Percentiles rank a stretch among this genome's conserved stretches.
phyloP scores from a whole-genome alignment of 2,113 vertebrate genomes.

The Labeo rohita region DNA sequence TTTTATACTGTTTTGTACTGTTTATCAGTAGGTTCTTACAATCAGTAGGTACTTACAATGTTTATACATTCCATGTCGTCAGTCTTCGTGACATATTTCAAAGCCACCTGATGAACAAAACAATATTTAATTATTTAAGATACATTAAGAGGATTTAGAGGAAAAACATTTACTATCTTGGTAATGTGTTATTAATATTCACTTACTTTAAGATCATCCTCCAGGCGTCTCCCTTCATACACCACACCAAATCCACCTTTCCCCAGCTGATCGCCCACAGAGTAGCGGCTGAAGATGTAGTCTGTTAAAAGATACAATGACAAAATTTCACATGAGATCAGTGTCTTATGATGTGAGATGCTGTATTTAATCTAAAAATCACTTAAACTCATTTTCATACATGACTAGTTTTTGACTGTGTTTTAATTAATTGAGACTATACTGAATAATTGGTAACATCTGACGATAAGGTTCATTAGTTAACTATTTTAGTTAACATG shows the following conservation, averaged over 20 bases:
- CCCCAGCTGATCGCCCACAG: background rate
- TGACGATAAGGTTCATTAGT: no score
- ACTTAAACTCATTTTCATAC: background rate
- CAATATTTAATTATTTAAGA: background rate
- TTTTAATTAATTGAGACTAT: background rate
- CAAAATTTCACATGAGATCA: background rate
- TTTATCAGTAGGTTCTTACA: no score
- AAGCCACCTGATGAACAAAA: background rate
- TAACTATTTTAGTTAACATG: no score
- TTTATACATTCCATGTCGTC: background rate
- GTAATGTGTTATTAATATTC: background rate
- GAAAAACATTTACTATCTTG: background rate
- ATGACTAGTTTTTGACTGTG: background rate
- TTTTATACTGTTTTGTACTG: background rate
- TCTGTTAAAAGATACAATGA: background rate
- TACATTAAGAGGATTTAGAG: background rate
- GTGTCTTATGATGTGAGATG: background rate
- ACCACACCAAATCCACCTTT: background rate
- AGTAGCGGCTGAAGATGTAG: background rate
- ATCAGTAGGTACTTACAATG: background rate
- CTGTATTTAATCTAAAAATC: background rate
- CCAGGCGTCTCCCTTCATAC: background rate
- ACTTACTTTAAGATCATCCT: background rate
- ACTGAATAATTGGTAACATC: background rate
- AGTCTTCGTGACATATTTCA: background rate